Evolutionary conservation across 2,888 invertebrate genomes (phyloP), one percentile per base, ranked within the genome.

Genomic region (Nomada ferruginata): DNA sequence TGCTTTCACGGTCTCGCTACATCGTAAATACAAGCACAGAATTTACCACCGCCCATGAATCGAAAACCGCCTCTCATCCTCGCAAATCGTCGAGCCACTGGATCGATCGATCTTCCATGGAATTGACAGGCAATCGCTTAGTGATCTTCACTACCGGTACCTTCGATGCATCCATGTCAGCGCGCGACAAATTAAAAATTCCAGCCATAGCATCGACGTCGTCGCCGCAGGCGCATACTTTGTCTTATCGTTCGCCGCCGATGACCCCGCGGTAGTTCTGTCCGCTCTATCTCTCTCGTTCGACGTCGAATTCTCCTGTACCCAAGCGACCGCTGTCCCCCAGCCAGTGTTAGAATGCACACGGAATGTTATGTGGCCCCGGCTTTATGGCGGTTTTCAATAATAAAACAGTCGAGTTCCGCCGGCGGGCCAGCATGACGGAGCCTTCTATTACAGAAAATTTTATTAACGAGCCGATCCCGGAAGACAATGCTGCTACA

Each of bases 401-500:
- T 85, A 87, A 89, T 86, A 88, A 90, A 87, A 84, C 83, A 73
- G 52, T 61, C 76, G 73, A 72, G 76, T 18, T 29, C 72, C 76
- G 69, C 65, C 77, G 74, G 64, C 70, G 72, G 77, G 76, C 70
- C 73, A 65, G 83, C 69, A 83, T 85, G 89, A 88, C 83, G 84
- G 77, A 81, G 76, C 76, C 76, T 64, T 77, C 78, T 73, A 84
- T 89, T 86, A 83, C 76, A 66, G 82, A 84, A 84, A 83, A 86
- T 88, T 90, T 89, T 90, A 90, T 90, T 88, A 89, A 90, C 88
- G 87, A 90, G 79, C 78, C 82, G 82, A 90, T 84, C 89, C 90
- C 89, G 90, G 90, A 90, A 90, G 89, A 90, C 87, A 86, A 88
- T 89, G 84, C 79, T 84, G 83, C 68, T 73, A 76, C 82, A 70